These are phyloP conservation scores for Chromoteleia sp. DNA, from an alignment of 2,888 invertebrate genomes.

Conservation along the genomic window DNA sequence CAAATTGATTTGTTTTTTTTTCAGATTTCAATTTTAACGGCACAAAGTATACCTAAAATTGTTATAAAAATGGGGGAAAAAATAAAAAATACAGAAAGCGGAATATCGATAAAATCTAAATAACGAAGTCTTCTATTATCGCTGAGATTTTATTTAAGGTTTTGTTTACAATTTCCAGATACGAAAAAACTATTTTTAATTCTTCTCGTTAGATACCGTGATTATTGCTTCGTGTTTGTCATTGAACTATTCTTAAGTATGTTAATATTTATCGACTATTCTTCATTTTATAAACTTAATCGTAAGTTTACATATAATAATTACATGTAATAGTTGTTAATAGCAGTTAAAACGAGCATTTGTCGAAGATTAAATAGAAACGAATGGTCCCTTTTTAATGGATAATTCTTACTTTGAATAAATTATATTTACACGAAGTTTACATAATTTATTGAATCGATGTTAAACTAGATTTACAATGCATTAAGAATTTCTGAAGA, in stretches of 20 bases:
- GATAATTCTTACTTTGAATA: neutral
- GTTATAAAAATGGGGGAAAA: neutral
- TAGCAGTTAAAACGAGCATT: too few species aligned
- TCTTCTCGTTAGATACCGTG: too few species aligned
- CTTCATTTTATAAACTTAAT: too few species aligned
- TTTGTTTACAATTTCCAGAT: too few species aligned
- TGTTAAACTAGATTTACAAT: conserved; percentile 16
- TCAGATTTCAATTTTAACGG: conserved; percentile 6
- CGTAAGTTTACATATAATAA: too few species aligned
- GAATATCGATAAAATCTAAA: conserved; percentile 1
- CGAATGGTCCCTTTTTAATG: neutral
- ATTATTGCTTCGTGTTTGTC: too few species aligned
- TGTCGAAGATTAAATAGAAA: neutral
- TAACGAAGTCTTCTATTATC: neutral
- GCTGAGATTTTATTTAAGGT: neutral
- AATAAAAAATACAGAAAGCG: conserved; percentile 5
- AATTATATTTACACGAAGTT: conserved; percentile 10
- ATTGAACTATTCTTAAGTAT: too few species aligned
- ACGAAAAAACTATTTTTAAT: too few species aligned
- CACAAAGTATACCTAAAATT: conserved; percentile 2
- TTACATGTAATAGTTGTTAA: too few species aligned
- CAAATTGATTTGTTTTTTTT: neutral
- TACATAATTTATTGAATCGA: conserved; percentile 21
- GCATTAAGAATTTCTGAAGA: conserved; percentile 26
- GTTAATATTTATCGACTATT: too few species aligned